Conservation (phyloP, 2,113 vertebrate genomes). For the Albula goreensis region DNA sequence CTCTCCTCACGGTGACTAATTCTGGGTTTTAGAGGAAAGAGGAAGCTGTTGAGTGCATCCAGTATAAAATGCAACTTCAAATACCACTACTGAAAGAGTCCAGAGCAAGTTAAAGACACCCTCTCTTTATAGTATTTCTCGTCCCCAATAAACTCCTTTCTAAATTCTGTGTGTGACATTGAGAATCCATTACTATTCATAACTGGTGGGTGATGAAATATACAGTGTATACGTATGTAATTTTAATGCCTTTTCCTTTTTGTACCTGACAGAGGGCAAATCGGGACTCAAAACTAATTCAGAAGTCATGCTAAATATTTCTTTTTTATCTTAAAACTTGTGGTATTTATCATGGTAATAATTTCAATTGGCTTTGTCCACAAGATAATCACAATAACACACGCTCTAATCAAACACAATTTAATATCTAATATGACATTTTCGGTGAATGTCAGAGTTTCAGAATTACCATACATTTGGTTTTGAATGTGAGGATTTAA, state of each 20-base stretch:
- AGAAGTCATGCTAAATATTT: no score
- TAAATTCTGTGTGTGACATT: neutral
- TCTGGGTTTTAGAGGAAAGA: neutral
- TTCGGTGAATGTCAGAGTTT: neutral
- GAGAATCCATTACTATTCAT: neutral
- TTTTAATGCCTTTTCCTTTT: neutral
- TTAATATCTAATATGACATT: neutral
- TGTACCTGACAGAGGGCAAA: neutral
- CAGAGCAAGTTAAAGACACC: neutral
- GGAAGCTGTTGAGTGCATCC: neutral
- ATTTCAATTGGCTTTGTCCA: no score
- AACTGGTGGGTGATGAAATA: neutral
- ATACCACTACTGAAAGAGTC: neutral
- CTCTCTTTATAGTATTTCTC: neutral
- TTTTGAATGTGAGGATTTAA: neutral
- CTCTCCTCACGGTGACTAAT: neutral
- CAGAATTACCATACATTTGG: neutral
- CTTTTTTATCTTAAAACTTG: no score
- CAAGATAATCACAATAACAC: neutral
- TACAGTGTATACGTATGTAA: neutral
- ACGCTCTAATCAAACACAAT: neutral
- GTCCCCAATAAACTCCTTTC: neutral
- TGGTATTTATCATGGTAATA: no score
- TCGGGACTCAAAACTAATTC: neutral
- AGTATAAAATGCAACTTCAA: neutral